Evolutionary conservation across 2,113 vertebrate species (phyloP).

Genomic region (Glareola pratincola): DNA sequence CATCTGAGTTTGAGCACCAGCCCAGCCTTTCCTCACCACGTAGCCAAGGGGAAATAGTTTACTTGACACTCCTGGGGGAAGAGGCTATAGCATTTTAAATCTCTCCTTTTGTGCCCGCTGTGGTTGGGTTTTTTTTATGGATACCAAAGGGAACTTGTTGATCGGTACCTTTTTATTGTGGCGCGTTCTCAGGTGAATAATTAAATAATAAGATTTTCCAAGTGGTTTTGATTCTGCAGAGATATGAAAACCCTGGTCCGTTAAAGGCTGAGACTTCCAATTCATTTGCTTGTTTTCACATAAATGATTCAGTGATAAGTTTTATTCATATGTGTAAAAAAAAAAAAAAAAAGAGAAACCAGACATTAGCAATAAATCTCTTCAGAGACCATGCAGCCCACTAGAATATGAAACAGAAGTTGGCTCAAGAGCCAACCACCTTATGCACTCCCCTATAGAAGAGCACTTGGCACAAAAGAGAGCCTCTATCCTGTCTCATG

Average conservation of each 20-base stretch:
- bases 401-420: neutral
- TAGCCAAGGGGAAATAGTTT: neutral
- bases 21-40: neutral
- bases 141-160: neutral
- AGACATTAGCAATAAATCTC: neutral
- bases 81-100: neutral
- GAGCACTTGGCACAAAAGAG: neutral
- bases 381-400: neutral
- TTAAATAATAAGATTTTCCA: neutral
- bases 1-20: neutral
- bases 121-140: neutral
- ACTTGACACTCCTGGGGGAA: neutral
- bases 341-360: neutral
- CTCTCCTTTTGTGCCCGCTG: neutral
- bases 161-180: neutral
- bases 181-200: neutral
- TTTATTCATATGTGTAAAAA: slow-evolving; percentile 1
- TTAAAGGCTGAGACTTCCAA: neutral
- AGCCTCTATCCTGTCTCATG: neutral
- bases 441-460: neutral
- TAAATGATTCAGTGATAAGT: slow-evolving; percentile 4
- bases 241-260: neutral
- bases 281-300: neutral
- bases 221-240: neutral
- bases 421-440: neutral